Conservation (phyloP, 2,113 vertebrate species). For the Varanus salvator region DNA sequence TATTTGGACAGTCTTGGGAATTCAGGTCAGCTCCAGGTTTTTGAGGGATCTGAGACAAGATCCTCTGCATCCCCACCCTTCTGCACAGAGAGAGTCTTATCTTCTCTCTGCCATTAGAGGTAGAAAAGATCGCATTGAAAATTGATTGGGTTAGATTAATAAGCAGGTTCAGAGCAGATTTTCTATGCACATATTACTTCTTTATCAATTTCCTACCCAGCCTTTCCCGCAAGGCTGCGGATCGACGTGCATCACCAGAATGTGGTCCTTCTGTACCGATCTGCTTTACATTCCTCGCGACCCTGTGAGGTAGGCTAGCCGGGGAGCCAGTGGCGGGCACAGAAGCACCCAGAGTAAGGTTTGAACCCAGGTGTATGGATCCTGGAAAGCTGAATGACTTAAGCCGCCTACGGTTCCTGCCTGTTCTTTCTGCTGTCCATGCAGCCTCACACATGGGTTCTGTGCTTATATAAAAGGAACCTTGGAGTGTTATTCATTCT, state of each 20-base stretch:
- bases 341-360: neutral
- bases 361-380: neutral
- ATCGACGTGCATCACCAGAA: too few species aligned
- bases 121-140: neutral
- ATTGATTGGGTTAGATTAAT: too few species aligned
- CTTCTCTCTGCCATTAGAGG: too few species aligned
- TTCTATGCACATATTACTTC: neutral
- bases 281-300: neutral
- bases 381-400: neutral
- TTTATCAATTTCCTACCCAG: neutral
- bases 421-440: neutral
- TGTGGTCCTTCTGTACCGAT: neutral
- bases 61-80: too few species aligned
- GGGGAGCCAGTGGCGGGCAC: neutral
- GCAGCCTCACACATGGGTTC: neutral
- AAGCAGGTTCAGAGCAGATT: neutral
- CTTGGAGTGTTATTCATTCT: neutral
- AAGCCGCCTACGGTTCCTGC: neutral
- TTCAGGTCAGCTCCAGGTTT: neutral
- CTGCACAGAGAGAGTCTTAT: too few species aligned
- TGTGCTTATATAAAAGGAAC: neutral
- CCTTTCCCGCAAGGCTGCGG: neutral
- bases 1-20: neutral
- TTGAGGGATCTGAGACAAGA: too few species aligned
- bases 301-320: too few species aligned